Evolutionary conservation across 2,888 invertebrate species (phyloP), one percentile per base, ranked within the genome.

Genomic region (Habrosyne pyritoides): DNA sequence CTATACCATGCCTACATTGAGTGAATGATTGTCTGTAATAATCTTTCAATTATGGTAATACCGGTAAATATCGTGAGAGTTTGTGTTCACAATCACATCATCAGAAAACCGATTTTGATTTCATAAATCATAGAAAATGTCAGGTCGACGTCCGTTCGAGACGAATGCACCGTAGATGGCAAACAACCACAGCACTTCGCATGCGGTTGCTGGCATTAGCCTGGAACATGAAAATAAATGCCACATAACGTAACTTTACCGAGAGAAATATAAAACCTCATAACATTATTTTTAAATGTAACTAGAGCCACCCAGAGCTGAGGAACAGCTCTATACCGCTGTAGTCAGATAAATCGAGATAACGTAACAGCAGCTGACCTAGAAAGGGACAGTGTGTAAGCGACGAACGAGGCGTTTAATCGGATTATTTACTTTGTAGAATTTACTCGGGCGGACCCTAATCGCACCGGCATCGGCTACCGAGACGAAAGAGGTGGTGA

Each of bases 401-500:
- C 63, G 63, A 73, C 69, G 70, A 77, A 79, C 74, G 69, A 77
- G 70, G 62, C 70, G 75, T 78, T 75, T 78, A 79, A 85, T 85
- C 75, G 66, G 68, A 84, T 83, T 82, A 85, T 83, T 83, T 77
- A 75, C 73, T 77, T 76, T 67, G 75, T 74, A 81, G 73, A 75
- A 77, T 83, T 84, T 75, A 81, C 84, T 86, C 81, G 82, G 75
- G 75, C 68, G 67, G 73, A 70, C 66, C 69, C 71, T 83, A 78
- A 87, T 86, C 82, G 77, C 62, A 70, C 67, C 71, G 69, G 70
- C 72, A 86, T 86, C 83, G 73, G 77, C 84, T 81, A 81, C 84
- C 78, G 83, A 83, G 81, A 83, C 76, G 77, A 81, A 82, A 83
- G 77, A 77, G 78, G 70, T 73, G 64, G 67, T 73, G 87, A 88